A percentile compares a stretch with the other conserved stretches of the same genome.
Conservation (phyloP, 1,140 invertebrate genomes). For the Trichogramma pretiosum region DNA sequence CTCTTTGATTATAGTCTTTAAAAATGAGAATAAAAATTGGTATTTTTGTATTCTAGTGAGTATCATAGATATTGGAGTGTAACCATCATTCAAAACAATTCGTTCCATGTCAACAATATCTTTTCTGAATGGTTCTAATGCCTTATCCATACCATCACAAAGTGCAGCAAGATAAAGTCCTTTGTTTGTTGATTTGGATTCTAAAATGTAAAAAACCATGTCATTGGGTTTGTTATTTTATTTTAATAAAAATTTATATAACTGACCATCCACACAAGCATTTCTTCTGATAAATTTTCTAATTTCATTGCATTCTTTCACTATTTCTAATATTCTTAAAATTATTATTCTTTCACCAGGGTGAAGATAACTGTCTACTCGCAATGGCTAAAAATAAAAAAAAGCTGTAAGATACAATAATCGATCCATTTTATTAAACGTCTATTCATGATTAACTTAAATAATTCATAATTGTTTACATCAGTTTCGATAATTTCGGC, state of each 20-base stretch:
- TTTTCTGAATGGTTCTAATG: conserved; percentile 49
- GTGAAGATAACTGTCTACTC: conserved; percentile 38
- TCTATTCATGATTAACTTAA: conserved; percentile 1
- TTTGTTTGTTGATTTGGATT: conserved; percentile 18
- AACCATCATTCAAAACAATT: conserved; percentile 44
- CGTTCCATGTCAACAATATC: conserved; percentile 49
- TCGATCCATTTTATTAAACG: conserved; percentile 11
- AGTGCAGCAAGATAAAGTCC: conserved; percentile 54
- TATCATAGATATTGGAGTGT: conserved; percentile 46
- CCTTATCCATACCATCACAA: conserved; percentile 50
- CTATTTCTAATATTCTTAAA: conserved; percentile 34
- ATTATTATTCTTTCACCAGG: conserved; percentile 37
- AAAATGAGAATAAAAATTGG: conserved; percentile 43
- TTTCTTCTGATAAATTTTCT: conserved; percentile 33
- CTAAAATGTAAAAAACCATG: conserved; percentile 16
- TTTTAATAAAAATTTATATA: not conserved
- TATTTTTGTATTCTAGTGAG: conserved; percentile 47
- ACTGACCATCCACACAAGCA: conserved; percentile 20
- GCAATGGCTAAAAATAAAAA: conserved; percentile 24
- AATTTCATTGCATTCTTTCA: conserved; percentile 33
- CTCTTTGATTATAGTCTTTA: conserved; percentile 49
- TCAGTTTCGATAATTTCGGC: conserved; percentile 34
- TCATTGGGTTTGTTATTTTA: not conserved
- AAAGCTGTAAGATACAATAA: not conserved
- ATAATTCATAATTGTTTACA: conserved; percentile 24